These are phyloP conservation scores for Drosophila orosa DNA, from an alignment of 1,140 invertebrate genomes.

Conservation along the genomic window DNA sequence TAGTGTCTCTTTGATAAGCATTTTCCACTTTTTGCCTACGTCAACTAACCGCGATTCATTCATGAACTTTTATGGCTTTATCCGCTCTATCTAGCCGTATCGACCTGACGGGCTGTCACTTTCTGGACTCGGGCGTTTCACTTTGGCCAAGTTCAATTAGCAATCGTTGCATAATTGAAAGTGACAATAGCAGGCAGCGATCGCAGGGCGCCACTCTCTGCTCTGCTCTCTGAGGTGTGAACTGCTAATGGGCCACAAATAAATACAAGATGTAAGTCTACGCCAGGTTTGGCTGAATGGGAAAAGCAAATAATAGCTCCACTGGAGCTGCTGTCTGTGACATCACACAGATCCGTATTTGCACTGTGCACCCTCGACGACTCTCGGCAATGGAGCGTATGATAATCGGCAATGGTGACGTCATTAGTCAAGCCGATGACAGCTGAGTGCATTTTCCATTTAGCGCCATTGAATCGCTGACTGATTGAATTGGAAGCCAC, in stretches of 20 bases:
- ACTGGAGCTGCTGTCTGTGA: conserved; percentile 13
- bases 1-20: conserved; percentile 16
- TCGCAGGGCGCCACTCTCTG: conserved; percentile 49
- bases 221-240: conserved; percentile 57
- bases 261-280: conserved; percentile 14
- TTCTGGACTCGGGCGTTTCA: conserved; percentile 23
- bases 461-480: conserved; percentile 47
- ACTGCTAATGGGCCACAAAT: conserved; percentile 59
- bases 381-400: conserved; percentile 32
- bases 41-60: conserved; percentile 21
- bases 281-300: neutral
- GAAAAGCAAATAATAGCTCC: conserved; percentile 25
- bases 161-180: conserved; percentile 54
- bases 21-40: conserved; percentile 17
- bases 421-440: conserved; percentile 72
- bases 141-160: conserved; percentile 61
- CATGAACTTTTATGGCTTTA: conserved; percentile 45
- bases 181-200: conserved; percentile 50
- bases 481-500: conserved; percentile 55
- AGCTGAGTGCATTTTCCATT: conserved; percentile 64
- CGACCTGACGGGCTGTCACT: conserved; percentile 32
- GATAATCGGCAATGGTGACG: conserved; percentile 51
- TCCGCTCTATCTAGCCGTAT: conserved; percentile 25
- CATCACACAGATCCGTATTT: conserved; percentile 51
- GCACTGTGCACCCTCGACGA: conserved; percentile 55